phyloP scores from a whole-genome alignment of 2,888 invertebrate genomes.

The Meta bourneti region DNA sequence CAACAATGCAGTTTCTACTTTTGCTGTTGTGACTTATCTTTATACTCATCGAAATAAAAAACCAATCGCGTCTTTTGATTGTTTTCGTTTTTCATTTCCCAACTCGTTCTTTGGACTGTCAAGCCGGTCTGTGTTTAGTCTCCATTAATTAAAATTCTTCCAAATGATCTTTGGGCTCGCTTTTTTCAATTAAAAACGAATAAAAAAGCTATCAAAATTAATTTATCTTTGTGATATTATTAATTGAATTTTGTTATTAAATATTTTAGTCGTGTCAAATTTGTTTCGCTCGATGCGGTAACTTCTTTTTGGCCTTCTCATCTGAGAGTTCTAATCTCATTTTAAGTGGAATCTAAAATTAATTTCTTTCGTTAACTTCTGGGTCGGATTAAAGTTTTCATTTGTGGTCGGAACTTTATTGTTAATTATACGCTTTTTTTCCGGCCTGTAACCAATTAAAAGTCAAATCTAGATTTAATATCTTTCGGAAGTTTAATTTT shows the following conservation, averaged over 20 bases:
- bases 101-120: neutral
- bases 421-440: neutral
- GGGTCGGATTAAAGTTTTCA: neutral
- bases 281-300: neutral
- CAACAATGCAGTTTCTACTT: neutral
- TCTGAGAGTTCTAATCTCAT: neutral
- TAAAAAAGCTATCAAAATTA: neutral
- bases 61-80: neutral
- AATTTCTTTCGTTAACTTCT: neutral
- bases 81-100: neutral
- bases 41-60: neutral
- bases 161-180: neutral
- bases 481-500: too few species aligned
- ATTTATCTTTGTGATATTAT: neutral
- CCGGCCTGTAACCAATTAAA: neutral
- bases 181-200: neutral
- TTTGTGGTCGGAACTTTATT: neutral
- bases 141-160: neutral
- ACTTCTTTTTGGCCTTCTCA: neutral
- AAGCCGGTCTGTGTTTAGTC: neutral
- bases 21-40: neutral
- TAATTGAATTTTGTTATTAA: slow-evolving; percentile 1
- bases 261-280: neutral
- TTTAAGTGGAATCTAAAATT: neutral
- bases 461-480: neutral